A percentile compares a stretch with the other conserved stretches of the same genome.
These are phyloP conservation scores for Pyrrhosoma nymphula DNA, from an alignment of 2,888 invertebrate species.

Conservation along the genomic window DNA sequence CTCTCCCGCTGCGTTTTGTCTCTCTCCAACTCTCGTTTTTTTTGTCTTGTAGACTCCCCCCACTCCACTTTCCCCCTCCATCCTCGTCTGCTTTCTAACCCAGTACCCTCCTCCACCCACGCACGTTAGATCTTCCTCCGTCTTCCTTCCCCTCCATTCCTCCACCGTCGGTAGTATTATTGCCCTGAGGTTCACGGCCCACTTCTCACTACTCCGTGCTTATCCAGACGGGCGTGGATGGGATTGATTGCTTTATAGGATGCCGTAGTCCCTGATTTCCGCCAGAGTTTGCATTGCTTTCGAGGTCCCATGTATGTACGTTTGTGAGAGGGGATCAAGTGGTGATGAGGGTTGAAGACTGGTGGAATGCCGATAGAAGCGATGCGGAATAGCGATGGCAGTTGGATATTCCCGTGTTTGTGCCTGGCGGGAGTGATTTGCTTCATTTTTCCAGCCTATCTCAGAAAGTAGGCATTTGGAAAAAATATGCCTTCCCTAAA, in stretches of 20 bases:
- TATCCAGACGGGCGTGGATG: neutral
- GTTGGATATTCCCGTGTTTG: neutral
- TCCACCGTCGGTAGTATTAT: neutral
- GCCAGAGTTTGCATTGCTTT: neutral
- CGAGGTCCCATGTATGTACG: neutral
- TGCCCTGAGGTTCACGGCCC: neutral
- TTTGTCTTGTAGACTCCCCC: neutral
- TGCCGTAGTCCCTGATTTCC: neutral
- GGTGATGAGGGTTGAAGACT: neutral
- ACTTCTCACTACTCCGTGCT: neutral
- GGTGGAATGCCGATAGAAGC: neutral
- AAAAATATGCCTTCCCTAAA: no score
- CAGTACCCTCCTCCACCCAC: no score
- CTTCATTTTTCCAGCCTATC: no score
- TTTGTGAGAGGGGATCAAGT: neutral
- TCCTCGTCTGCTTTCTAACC: neutral
- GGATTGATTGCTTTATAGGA: neutral
- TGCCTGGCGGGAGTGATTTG: no score
- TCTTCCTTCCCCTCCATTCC: neutral
- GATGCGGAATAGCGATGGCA: neutral
- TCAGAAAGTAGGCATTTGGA: no score
- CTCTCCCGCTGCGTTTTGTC: conserved; percentile 32
- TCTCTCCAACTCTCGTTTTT: neutral
- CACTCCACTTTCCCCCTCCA: neutral
- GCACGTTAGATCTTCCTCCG: neutral